Evolutionary conservation across 2,797 vertebrate species (phyloP).

Genomic region (Oceanodroma leucorhoa): DNA sequence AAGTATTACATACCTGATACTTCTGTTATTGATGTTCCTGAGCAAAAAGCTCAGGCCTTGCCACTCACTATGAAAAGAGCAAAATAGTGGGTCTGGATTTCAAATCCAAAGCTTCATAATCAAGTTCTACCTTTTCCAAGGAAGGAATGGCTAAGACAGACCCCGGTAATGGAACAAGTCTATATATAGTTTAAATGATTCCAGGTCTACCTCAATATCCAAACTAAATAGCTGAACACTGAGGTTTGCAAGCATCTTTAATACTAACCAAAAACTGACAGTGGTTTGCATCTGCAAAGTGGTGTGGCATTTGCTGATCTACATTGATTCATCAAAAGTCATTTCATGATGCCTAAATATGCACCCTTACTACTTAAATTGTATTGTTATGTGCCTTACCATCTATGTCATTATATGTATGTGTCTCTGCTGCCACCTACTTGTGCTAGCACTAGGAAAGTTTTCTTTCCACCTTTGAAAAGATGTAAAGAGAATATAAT

Average conservation of each 20-base stretch:
- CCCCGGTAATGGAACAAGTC: neutral
- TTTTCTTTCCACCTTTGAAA: slow-evolving; percentile 20
- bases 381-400: no score
- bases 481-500: neutral
- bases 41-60: neutral
- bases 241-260: neutral
- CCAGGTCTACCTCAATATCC: neutral
- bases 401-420: neutral
- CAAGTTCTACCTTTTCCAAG: neutral
- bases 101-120: neutral
- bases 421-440: slow-evolving; percentile 45
- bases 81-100: neutral
- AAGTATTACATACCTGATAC: neutral
- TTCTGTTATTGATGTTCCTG: neutral
- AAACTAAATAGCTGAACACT: neutral
- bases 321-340: neutral
- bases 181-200: neutral
- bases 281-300: neutral
- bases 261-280: neutral
- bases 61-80: neutral
- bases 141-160: neutral
- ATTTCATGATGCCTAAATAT: neutral
- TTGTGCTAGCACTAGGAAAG: neutral
- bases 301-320: neutral
- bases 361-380: neutral